Conservation (phyloP, 2,797 vertebrate species). For the Coranthus polyacanthus region DNA sequence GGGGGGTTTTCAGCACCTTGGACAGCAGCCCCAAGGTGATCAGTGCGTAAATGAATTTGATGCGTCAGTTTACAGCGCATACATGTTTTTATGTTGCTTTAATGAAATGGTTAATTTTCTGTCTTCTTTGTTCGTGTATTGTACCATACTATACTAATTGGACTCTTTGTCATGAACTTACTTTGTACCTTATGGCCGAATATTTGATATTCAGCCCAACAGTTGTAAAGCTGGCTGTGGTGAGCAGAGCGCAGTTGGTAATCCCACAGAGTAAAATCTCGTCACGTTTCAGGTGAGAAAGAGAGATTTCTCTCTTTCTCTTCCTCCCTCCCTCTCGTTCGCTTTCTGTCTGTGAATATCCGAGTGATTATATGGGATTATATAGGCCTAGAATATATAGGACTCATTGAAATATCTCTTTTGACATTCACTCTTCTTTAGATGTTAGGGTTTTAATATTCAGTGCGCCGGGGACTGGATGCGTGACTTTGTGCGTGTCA, state of each 20-base stretch:
- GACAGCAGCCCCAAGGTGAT: conserved; percentile 54
- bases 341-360: not conserved
- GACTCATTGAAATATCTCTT: not conserved
- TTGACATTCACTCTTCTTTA: conserved; percentile 11
- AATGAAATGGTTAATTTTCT: too few species aligned
- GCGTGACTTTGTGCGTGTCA: too few species aligned
- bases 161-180: too few species aligned
- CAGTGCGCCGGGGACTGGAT: too few species aligned
- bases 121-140: too few species aligned
- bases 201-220: not conserved
- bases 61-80: too few species aligned
- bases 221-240: conserved; percentile 1
- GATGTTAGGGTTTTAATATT: too few species aligned
- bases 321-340: not conserved
- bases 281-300: conserved; percentile 20
- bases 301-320: not conserved
- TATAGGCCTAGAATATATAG: conserved; percentile 10
- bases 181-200: not conserved
- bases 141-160: too few species aligned
- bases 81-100: too few species aligned
- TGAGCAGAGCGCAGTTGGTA: conserved; percentile 1
- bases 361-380: conserved; percentile 23
- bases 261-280: not conserved
- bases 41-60: too few species aligned
- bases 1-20: conserved; percentile 75